These are phyloP conservation scores for Chorisops tibialis DNA, from an alignment of 2,888 invertebrate species.

Conservation along the genomic window DNA sequence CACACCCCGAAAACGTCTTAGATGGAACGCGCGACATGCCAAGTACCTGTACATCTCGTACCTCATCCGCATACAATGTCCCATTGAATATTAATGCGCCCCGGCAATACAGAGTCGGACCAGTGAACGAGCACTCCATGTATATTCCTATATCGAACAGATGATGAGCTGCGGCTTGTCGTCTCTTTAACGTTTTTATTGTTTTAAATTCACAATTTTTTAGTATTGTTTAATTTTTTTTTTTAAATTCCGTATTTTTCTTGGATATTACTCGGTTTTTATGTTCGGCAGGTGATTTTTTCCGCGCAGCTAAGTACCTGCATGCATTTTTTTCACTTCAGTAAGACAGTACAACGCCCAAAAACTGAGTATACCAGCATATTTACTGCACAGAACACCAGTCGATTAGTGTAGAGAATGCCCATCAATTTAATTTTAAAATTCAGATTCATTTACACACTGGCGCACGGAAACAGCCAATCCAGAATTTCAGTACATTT, in stretches of 20 bases:
- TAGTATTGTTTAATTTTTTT: slow-evolving; percentile 16
- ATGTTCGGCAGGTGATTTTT: slow-evolving; percentile 26
- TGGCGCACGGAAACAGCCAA: no score
- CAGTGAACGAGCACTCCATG: neutral
- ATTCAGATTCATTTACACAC: no score
- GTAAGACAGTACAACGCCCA: no score
- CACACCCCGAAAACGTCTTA: slow-evolving; percentile 7
- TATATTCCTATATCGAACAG: neutral
- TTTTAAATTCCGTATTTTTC: slow-evolving; percentile 11
- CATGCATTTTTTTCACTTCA: neutral
- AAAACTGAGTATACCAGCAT: no score
- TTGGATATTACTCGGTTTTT: slow-evolving; percentile 21
- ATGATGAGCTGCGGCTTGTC: slow-evolving; percentile 20
- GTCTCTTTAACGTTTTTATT: slow-evolving; percentile 24
- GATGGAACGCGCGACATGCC: slow-evolving; percentile 33
- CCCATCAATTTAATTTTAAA: no score
- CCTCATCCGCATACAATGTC: slow-evolving; percentile 28
- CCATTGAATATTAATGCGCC: slow-evolving; percentile 27
- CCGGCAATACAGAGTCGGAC: neutral
- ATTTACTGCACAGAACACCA: no score
- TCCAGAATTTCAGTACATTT: no score
- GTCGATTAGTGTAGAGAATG: no score
- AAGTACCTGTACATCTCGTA: slow-evolving; percentile 31
- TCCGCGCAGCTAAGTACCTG: slow-evolving; percentile 8
- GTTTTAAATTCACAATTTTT: slow-evolving; percentile 14